A percentile compares a stretch with the other conserved stretches of the same genome.
Evolutionary conservation across 2,888 invertebrate species (phyloP).

Genomic region (Apeira syringaria): DNA sequence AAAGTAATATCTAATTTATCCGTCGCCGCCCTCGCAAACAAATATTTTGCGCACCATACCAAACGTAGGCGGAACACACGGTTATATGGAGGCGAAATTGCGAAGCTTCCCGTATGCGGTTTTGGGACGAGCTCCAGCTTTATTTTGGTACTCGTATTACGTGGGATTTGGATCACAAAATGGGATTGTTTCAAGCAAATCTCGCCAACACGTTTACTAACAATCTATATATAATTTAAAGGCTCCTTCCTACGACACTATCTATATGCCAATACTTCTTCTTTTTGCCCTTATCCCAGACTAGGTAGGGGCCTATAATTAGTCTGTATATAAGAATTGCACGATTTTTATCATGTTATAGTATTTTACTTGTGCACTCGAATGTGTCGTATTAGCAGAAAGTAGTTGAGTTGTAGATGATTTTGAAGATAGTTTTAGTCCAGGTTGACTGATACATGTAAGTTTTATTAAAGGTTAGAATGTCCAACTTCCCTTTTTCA

Average conservation of each 20-base stretch:
- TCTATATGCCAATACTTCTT: too few species aligned
- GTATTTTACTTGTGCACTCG: too few species aligned
- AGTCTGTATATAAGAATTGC: slow-evolving; percentile 23
- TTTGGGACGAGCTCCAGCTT: slow-evolving; percentile 37
- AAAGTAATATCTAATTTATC: slow-evolving; percentile 32
- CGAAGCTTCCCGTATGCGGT: slow-evolving; percentile 45
- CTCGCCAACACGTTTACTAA: slow-evolving; percentile 40
- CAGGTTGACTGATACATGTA: too few species aligned
- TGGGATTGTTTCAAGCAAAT: slow-evolving; percentile 44
- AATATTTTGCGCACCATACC: slow-evolving; percentile 49
- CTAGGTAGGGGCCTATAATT: too few species aligned
- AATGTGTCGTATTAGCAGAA: too few species aligned
- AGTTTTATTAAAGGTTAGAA: too few species aligned
- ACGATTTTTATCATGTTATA: slow-evolving; percentile 16
- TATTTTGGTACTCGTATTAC: slow-evolving; percentile 30
- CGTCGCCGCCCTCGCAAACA: slow-evolving; percentile 46
- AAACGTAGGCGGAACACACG: slow-evolving; percentile 46
- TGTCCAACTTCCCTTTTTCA: too few species aligned
- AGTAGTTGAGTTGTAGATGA: too few species aligned
- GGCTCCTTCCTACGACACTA: too few species aligned
- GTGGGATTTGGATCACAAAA: slow-evolving; percentile 39
- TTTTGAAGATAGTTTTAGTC: too few species aligned
- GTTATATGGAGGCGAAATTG: slow-evolving; percentile 44
- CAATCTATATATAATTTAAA: too few species aligned
- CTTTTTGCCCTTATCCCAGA: too few species aligned